phyloP scores from a whole-genome alignment of 1,140 invertebrate genomes.

The Homarus americanus region DNA sequence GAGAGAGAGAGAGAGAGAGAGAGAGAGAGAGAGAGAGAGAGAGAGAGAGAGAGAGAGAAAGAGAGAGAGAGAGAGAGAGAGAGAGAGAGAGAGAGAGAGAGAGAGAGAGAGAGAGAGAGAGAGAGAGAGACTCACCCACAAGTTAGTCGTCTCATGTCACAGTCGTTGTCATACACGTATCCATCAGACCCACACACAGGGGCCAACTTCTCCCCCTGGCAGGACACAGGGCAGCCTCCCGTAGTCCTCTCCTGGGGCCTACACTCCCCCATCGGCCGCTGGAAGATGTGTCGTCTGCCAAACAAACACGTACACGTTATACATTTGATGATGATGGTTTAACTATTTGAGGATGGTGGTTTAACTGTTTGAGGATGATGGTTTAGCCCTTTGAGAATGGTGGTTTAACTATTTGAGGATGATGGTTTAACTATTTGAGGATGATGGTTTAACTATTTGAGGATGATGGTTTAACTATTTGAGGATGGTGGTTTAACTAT shows the following conservation, averaged over 20 bases:
- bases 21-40: background rate
- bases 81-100: constrained; percentile 63
- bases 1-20: background rate
- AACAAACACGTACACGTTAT: too few species aligned
- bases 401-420: too few species aligned
- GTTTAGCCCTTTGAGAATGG: too few species aligned
- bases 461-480: too few species aligned
- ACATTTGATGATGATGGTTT: too few species aligned
- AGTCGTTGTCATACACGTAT: constrained; percentile 91
- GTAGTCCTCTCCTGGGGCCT: constrained; percentile 85
- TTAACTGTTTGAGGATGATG: too few species aligned
- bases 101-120: background rate
- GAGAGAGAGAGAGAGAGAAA: background rate
- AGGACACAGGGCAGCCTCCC: constrained; percentile 84
- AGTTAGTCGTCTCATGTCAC: constrained; percentile 93
- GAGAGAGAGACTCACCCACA: constrained; percentile 86
- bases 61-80: too few species aligned
- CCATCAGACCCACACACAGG: constrained; percentile 93
- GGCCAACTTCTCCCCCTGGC: constrained; percentile 82
- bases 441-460: too few species aligned
- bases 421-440: too few species aligned
- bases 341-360: too few species aligned
- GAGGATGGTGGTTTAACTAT: too few species aligned
- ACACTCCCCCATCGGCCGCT: constrained; percentile 93
- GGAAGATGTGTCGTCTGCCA: constrained; percentile 90